Evolutionary conservation across 2,113 vertebrate genomes (phyloP).

Genomic region (Alectura lathami): DNA sequence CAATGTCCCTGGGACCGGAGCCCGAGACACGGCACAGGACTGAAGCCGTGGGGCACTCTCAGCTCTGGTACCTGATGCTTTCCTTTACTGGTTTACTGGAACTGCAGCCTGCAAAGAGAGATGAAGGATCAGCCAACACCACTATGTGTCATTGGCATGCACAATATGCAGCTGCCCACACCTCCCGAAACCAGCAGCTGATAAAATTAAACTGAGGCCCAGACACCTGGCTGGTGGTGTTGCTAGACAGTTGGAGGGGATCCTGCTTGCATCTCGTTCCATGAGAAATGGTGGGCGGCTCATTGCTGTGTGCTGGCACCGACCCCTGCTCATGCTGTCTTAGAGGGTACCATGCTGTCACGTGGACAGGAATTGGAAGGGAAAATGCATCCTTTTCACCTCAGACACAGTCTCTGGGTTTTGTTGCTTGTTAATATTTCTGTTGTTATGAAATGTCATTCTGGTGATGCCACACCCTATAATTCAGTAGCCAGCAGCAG

Average conservation of each 20-base stretch:
- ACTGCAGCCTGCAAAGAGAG: neutral
- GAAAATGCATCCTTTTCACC: neutral
- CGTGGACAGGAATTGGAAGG: neutral
- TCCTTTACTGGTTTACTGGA: neutral
- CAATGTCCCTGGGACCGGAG: neutral
- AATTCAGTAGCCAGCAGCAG: neutral
- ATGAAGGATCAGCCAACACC: neutral
- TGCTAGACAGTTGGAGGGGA: neutral
- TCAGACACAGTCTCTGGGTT: neutral
- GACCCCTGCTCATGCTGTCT: neutral
- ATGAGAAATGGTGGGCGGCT: neutral
- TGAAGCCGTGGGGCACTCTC: neutral
- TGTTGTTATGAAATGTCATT: neutral
- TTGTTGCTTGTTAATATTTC: neutral
- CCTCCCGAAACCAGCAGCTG: neutral
- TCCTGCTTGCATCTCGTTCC: neutral
- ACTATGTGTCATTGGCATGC: fast-evolving
- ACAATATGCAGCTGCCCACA: neutral
- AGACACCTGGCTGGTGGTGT: neutral
- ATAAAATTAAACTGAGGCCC: neutral
- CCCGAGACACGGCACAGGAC: neutral
- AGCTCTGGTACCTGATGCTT: neutral
- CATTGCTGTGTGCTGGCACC: fast-evolving
- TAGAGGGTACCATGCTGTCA: neutral
- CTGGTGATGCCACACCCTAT: neutral